Evolutionary conservation across 2,797 vertebrate genomes (phyloP), one percentile per base, ranked within the genome.

Genomic region (Hydrolagus colliei): DNA sequence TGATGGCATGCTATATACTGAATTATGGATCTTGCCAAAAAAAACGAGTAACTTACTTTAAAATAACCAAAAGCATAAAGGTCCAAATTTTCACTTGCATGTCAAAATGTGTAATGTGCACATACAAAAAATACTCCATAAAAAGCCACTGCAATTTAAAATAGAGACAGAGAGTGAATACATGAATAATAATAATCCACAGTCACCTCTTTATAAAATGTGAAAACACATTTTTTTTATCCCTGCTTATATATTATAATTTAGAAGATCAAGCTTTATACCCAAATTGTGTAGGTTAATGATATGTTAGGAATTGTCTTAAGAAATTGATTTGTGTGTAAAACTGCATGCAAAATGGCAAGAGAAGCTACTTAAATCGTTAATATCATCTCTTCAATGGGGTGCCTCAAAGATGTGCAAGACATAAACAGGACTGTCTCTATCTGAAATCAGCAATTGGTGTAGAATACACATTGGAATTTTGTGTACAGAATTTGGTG

Each of bases 11-110:
- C 63, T 32, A 9, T n/a, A 18, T 84, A 18, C 65, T 68, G 79
- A 27, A 67, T 82, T 82, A 82, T 35, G n/a, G 68, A 84, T 84
- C 65, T 84, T 35, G 27, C 62, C n/a, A 16, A 32, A 63, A 63
- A 80, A 68, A 67, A 52, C 20, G 14, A 18, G 1, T 65, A 41
- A 16, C 11, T 68, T 41, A 16, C 3, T 68, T 32, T 18, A 41
- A 68, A 68, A 14, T 52, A 41, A 7, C 68, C 16, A 14, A 71
- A 16, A 11, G 22, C 78, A 67, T 52, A 67, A 65, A 11, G 32
- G 10, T 18, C 9, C 63, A 82, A 68, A 41, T 82, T 35, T 7
- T 65, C 16, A 76, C 41, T 76, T 59, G 16, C 74, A 59, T n/a
- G 11, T 20, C 73, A 75, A 8, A 41, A 20, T 59, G n/a, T 52